phyloP scores from a whole-genome alignment of 2,113 vertebrate species.

The Camarhynchus parvulus region DNA sequence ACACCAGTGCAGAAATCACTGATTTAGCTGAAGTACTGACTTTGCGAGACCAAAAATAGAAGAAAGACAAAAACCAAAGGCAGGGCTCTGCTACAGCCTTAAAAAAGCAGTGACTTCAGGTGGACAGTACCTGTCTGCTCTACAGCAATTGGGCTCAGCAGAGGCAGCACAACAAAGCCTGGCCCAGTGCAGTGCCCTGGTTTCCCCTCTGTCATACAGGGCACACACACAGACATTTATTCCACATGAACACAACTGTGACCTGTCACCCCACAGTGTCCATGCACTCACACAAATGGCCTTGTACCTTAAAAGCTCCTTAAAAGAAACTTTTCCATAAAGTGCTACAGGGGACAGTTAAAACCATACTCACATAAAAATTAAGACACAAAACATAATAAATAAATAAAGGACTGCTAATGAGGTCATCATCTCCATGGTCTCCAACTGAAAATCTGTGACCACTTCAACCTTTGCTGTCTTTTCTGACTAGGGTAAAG shows the following conservation, averaged over 20 bases:
- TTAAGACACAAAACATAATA: background rate
- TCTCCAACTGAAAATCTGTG: background rate
- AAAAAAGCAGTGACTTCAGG: background rate
- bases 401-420: background rate
- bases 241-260: rapidly evolving
- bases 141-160: rapidly evolving
- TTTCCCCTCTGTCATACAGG: background rate
- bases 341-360: background rate
- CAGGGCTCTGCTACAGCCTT: background rate
- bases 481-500: background rate
- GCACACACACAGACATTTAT: background rate
- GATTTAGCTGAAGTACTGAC: background rate
- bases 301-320: background rate
- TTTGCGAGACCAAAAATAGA: background rate
- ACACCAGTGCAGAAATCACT: background rate
- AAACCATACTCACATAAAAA: background rate
- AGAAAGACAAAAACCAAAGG: background rate
- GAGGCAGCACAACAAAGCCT: background rate
- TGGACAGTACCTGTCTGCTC: background rate
- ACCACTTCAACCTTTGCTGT: background rate
- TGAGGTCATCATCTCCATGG: background rate
- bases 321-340: background rate
- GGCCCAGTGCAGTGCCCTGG: background rate
- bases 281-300: background rate
- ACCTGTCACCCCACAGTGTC: background rate